Conservation (phyloP, 2,797 vertebrate species). For the Varecia variegata region DNA sequence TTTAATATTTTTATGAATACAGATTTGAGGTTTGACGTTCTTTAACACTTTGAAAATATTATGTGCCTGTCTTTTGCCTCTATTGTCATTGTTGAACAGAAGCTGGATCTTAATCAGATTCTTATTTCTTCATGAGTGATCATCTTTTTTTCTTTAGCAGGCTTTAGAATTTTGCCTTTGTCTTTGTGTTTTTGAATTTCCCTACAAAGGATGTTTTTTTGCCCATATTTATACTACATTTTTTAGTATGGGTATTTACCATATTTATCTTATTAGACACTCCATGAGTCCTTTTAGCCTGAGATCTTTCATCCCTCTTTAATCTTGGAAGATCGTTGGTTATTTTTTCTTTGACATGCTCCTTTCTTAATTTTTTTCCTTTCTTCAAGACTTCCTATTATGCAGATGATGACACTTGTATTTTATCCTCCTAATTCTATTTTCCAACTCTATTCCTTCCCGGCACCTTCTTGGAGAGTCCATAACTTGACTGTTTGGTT, state of each 20-base stretch:
- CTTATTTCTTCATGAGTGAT: background rate
- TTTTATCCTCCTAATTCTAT: background rate
- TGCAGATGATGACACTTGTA: background rate
- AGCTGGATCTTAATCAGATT: background rate
- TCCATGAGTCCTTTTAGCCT: background rate
- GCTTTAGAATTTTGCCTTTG: constrained; percentile 14
- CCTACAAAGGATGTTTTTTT: background rate
- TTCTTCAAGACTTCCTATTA: constrained; percentile 5
- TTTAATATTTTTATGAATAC: constrained; percentile 12
- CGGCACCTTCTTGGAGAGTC: background rate
- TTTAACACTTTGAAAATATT: background rate
- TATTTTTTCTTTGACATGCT: background rate
- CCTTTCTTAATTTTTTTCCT: background rate
- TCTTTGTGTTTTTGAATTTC: background rate
- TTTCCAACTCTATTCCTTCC: background rate
- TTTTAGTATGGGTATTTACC: background rate
- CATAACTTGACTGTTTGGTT: background rate
- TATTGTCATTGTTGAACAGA: background rate
- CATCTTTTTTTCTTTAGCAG: background rate
- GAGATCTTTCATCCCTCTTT: background rate
- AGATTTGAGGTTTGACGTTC: background rate
- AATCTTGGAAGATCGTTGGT: background rate
- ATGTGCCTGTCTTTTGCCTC: background rate
- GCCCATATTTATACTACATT: no score
- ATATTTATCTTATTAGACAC: background rate